phyloP scores from a whole-genome alignment of 2,113 vertebrate genomes.

The Morone saxatilis region DNA sequence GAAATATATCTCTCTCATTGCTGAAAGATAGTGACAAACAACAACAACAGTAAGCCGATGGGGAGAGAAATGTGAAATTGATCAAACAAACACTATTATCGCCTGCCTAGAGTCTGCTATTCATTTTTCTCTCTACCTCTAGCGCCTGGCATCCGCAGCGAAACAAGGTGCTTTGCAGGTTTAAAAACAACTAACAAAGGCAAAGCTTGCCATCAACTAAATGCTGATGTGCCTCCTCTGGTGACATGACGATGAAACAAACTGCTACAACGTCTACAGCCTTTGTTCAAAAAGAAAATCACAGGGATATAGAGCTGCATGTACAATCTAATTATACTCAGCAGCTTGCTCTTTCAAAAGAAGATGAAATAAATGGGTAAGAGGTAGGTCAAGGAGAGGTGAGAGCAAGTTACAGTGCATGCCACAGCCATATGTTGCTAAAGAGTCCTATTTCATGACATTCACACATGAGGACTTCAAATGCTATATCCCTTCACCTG shows the following conservation, averaged over 20 bases:
- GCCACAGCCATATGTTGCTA: background rate
- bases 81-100: conserved; percentile 63
- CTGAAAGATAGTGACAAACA: conserved; percentile 49
- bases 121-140: conserved; percentile 26
- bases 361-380: background rate
- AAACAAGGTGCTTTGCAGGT: conserved; percentile 32
- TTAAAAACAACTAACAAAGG: conserved; percentile 42
- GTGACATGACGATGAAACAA: conserved; percentile 30
- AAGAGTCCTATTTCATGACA: background rate
- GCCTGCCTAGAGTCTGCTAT: conserved; percentile 17
- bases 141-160: background rate
- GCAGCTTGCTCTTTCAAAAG: background rate
- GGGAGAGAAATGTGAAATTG: conserved; percentile 46
- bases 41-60: conserved; percentile 20
- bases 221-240: conserved; percentile 25
- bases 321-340: background rate
- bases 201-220: conserved; percentile 1
- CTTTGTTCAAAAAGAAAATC: conserved; percentile 9
- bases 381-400: background rate
- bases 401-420: background rate
- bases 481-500: background rate
- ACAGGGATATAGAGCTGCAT: background rate
- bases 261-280: background rate
- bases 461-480: conserved; percentile 13
- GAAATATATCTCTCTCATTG: conserved; percentile 46